A percentile compares a stretch with the other conserved stretches of the same genome.
These are phyloP conservation scores for Drosophila sp. DNA, from an alignment of 1,140 invertebrate species.

Conservation along the genomic window DNA sequence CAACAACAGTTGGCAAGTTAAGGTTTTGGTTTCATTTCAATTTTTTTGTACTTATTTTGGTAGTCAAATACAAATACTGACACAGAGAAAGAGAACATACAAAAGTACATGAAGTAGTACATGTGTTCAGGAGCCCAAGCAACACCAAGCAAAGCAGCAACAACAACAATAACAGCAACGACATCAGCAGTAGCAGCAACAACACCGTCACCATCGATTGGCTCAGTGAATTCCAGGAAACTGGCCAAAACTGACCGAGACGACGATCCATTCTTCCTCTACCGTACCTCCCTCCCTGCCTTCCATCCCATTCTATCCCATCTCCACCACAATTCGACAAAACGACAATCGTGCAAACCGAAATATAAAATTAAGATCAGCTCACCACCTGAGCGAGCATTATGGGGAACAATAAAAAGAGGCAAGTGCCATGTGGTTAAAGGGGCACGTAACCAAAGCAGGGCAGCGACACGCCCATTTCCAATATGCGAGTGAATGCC, in stretches of 20 bases:
- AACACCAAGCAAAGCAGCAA: slow-evolving; percentile 14
- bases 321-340: not conserved
- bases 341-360: slow-evolving; percentile 37
- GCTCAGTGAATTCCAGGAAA: slow-evolving; percentile 56
- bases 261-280: slow-evolving; percentile 34
- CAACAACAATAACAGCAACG: too few relatives aligned
- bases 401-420: slow-evolving; percentile 19
- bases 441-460: slow-evolving; percentile 27
- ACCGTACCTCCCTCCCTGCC: too few relatives aligned
- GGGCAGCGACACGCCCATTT: slow-evolving; percentile 57
- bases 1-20: slow-evolving; percentile 57
- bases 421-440: slow-evolving; percentile 40
- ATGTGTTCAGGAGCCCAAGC: slow-evolving; percentile 59
- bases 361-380: slow-evolving; percentile 51
- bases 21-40: slow-evolving; percentile 22
- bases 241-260: slow-evolving; percentile 62
- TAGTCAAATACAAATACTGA: slow-evolving; percentile 39
- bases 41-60: slow-evolving; percentile 29
- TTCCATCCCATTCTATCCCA: too few relatives aligned
- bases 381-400: slow-evolving; percentile 13
- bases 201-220: slow-evolving; percentile 31
- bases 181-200: slow-evolving; percentile 15
- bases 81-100: slow-evolving; percentile 16
- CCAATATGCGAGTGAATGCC: slow-evolving; percentile 52
- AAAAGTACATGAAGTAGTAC: slow-evolving; percentile 36